These are phyloP conservation scores for Ceyx erithaca DNA, from an alignment of 2,797 vertebrate species.

Conservation along the genomic window DNA sequence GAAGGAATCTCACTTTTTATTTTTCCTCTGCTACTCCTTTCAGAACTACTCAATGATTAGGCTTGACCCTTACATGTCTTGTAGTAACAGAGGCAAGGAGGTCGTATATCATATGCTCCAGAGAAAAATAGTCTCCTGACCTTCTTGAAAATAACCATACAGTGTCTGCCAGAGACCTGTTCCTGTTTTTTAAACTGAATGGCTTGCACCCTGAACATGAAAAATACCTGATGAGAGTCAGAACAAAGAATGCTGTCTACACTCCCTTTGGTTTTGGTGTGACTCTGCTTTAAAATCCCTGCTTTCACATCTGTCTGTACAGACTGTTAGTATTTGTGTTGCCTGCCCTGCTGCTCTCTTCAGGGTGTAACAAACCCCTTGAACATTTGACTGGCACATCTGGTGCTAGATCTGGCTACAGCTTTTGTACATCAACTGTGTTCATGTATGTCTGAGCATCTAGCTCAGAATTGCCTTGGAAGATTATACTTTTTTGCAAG, in stretches of 20 bases:
- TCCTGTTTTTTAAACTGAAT: not conserved
- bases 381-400: not conserved
- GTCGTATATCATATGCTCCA: not conserved
- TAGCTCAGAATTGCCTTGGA: not conserved
- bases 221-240: not conserved
- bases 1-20: not conserved
- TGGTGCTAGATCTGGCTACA: not conserved
- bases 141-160: conserved; percentile 18
- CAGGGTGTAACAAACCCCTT: not conserved
- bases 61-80: not conserved
- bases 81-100: not conserved
- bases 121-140: conserved; percentile 22
- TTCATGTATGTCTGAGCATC: not conserved
- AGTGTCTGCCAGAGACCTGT: not conserved
- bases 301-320: not conserved
- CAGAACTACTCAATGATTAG: not conserved
- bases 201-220: not conserved
- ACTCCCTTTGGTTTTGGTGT: not conserved
- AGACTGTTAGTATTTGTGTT: not conserved
- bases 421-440: not conserved
- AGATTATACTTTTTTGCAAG: not conserved
- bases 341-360: not conserved
- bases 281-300: not conserved
- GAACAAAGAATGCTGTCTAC: not conserved
- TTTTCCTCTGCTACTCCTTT: not conserved